Conservation (phyloP, 2,797 vertebrate species). For the Micrastur ruficollis region DNA sequence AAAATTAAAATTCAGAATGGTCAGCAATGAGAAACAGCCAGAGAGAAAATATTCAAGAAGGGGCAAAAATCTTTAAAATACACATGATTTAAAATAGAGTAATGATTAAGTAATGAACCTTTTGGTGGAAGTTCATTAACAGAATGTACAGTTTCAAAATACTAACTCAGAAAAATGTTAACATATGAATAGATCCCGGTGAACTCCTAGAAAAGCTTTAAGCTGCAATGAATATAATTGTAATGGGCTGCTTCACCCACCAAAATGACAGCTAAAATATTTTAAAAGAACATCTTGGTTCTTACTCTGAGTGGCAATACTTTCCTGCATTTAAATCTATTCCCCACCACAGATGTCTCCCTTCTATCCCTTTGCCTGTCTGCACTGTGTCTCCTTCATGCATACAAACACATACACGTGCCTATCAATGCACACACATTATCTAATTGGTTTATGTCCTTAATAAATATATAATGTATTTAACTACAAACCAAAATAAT, state of each 20-base stretch:
- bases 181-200: not conserved
- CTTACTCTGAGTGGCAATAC: not conserved
- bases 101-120: not conserved
- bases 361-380: not conserved
- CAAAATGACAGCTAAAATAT: not conserved
- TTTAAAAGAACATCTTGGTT: not conserved
- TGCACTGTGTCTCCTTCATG: not conserved
- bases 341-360: not conserved
- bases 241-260: not conserved
- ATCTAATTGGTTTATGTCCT: not conserved
- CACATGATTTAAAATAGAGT: not conserved
- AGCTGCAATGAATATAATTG: not conserved
- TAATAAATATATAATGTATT: not conserved
- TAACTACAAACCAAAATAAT: not conserved
- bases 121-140: not conserved
- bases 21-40: not conserved
- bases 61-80: not conserved
- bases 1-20: not conserved
- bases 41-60: not conserved
- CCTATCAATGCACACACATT: not conserved
- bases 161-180: not conserved
- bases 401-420: not conserved
- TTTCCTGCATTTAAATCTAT: not conserved
- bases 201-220: not conserved
- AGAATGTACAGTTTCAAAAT: not conserved